Conservation (phyloP, 2,888 invertebrate species). For the Dolichopus griseipennis region DNA sequence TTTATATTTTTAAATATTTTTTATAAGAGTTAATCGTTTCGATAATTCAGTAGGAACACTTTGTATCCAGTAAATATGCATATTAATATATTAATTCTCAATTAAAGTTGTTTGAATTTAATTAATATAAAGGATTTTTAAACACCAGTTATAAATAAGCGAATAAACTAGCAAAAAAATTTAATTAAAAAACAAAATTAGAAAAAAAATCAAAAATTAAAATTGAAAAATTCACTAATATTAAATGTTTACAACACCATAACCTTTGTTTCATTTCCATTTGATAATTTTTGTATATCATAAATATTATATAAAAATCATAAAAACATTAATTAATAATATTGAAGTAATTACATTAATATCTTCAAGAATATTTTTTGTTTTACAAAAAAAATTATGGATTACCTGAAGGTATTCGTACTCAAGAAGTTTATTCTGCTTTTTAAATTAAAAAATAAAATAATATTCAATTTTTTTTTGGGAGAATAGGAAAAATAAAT, state of each 20-base stretch:
- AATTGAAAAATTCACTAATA: too few relatives aligned
- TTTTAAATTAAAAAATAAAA: slow-evolving; percentile 15
- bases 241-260: neutral
- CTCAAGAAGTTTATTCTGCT: slow-evolving; percentile 43
- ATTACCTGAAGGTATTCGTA: slow-evolving; percentile 44
- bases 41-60: too few relatives aligned
- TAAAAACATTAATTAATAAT: neutral
- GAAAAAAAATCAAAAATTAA: too few relatives aligned
- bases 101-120: too few relatives aligned
- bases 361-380: neutral
- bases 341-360: neutral
- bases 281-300: neutral
- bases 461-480: slow-evolving; percentile 9
- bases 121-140: too few relatives aligned
- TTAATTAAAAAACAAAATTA: neutral
- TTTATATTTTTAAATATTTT: too few relatives aligned
- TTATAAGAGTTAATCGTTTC: too few relatives aligned
- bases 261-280: neutral
- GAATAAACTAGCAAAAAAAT: too few relatives aligned
- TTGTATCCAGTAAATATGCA: too few relatives aligned
- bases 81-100: too few relatives aligned
- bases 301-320: neutral
- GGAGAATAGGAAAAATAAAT: slow-evolving; percentile 11
- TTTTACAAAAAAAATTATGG: neutral
- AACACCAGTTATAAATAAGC: too few relatives aligned